Conservation (phyloP, 2,113 vertebrate species). For the Amphiprion percula region DNA sequence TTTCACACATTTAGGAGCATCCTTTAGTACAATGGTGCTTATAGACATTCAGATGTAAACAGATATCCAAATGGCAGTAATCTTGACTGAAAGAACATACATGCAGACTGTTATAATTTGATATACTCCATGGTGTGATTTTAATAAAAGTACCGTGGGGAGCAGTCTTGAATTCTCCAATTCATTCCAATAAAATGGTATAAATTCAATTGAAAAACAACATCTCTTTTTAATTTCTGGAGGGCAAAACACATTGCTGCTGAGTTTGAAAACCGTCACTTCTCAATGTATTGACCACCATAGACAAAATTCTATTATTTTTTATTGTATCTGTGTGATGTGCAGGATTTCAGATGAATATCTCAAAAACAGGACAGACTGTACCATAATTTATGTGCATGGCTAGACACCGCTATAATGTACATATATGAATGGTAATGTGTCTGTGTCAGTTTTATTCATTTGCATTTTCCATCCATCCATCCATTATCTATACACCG, state of each 20-base stretch:
- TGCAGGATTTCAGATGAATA: not conserved
- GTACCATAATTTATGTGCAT: not conserved
- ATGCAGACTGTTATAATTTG: not conserved
- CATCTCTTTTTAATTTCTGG: too few relatives aligned
- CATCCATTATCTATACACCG: too few relatives aligned
- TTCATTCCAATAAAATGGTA: too few relatives aligned
- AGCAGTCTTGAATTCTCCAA: not conserved
- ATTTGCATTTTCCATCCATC: not conserved
- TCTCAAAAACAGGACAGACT: not conserved
- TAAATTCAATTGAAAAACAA: too few relatives aligned
- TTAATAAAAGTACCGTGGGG: not conserved
- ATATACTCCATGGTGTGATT: not conserved
- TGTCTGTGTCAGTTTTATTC: not conserved
- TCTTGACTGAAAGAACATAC: not conserved
- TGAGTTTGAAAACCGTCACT: too few relatives aligned
- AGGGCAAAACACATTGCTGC: not conserved
- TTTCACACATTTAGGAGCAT: too few relatives aligned
- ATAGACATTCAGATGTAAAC: not conserved
- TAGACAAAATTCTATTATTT: not conserved
- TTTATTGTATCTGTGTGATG: not conserved
- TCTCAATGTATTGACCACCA: not conserved
- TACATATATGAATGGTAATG: not conserved
- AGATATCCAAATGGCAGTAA: too few relatives aligned
- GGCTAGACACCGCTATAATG: not conserved
- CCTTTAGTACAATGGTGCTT: too few relatives aligned